Percentiles rank a stretch among this genome's conserved stretches.
Conservation (phyloP, 2,888 invertebrate genomes). For the Drosophila helvetica region DNA sequence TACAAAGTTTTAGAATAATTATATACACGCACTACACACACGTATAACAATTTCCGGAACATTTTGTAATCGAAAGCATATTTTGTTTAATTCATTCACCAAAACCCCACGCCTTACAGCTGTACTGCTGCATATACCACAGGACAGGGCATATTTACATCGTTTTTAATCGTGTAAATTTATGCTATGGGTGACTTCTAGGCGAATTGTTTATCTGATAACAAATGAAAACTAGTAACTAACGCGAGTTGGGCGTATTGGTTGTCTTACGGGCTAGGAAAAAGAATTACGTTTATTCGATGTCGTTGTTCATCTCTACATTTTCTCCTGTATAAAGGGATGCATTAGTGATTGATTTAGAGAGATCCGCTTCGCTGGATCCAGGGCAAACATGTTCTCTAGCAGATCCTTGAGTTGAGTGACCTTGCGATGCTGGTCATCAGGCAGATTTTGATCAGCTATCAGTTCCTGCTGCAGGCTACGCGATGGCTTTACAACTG, state of each 20-base stretch:
- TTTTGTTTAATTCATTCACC: slow-evolving; percentile 26
- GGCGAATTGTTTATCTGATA: slow-evolving; percentile 15
- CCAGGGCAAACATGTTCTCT: slow-evolving; percentile 95
- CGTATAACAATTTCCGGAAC: slow-evolving; percentile 46
- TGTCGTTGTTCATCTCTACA: slow-evolving; percentile 83
- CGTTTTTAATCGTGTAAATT: slow-evolving; percentile 6
- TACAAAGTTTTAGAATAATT: slow-evolving; percentile 33
- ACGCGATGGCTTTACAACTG: slow-evolving; percentile 93
- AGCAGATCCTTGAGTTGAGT: slow-evolving; percentile 95
- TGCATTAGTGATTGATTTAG: slow-evolving; percentile 97
- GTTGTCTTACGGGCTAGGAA: slow-evolving; percentile 61
- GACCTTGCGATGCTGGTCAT: slow-evolving; percentile 95
- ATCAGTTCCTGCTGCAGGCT: slow-evolving; percentile 95
- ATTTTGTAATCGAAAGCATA: slow-evolving; percentile 20
- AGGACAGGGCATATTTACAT: slow-evolving; percentile 47
- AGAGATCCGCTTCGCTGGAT: slow-evolving; percentile 96
- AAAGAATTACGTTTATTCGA: slow-evolving; percentile 66
- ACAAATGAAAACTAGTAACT: slow-evolving; percentile 23
- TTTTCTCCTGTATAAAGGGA: slow-evolving; percentile 97
- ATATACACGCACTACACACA: slow-evolving; percentile 31
- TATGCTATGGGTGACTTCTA: slow-evolving; percentile 5
- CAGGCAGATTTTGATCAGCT: slow-evolving; percentile 93
- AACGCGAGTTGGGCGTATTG: slow-evolving; percentile 25
- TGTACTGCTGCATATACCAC: slow-evolving; percentile 25
- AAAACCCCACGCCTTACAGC: slow-evolving; percentile 24